Evolutionary conservation across 2,888 invertebrate species (phyloP).

Genomic region (Ptychoptera contaminata): DNA sequence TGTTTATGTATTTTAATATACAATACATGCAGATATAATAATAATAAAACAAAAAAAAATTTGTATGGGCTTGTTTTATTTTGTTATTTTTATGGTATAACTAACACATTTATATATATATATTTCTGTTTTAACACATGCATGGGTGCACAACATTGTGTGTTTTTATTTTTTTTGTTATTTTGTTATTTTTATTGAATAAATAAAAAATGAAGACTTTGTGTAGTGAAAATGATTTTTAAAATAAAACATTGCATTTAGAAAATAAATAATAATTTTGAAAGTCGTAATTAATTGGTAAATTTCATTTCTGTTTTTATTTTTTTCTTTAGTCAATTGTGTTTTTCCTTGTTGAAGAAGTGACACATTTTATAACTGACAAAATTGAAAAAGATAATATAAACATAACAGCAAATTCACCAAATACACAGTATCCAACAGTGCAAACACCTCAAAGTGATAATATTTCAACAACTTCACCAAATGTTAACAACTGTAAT

Average conservation of each 20-base stretch:
- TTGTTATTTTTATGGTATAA: too few relatives aligned
- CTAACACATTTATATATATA: too few relatives aligned
- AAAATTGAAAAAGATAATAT: conserved; percentile 12
- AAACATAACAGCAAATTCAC: conserved; percentile 10
- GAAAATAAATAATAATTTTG: not conserved
- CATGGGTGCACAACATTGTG: not conserved
- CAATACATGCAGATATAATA: conserved; percentile 1
- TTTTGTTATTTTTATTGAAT: not conserved
- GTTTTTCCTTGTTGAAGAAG: conserved; percentile 26
- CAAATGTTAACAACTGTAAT: not conserved
- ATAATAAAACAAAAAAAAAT: too few relatives aligned
- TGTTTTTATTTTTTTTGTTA: conserved; percentile 1
- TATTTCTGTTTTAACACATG: not conserved
- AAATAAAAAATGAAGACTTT: too few relatives aligned
- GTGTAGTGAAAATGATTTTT: too few relatives aligned
- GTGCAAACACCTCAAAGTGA: conserved; percentile 8
- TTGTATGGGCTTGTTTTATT: too few relatives aligned
- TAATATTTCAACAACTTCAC: conserved; percentile 1
- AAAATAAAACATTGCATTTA: too few relatives aligned
- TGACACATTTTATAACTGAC: conserved; percentile 30
- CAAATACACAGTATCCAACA: conserved; percentile 21
- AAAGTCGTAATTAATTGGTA: not conserved
- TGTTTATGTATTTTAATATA: not conserved
- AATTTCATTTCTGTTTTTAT: not conserved
- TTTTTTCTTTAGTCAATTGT: conserved; percentile 17